These are phyloP conservation scores for Callitettix versicolor DNA, from an alignment of 1,140 invertebrate genomes.

Conservation along the genomic window DNA sequence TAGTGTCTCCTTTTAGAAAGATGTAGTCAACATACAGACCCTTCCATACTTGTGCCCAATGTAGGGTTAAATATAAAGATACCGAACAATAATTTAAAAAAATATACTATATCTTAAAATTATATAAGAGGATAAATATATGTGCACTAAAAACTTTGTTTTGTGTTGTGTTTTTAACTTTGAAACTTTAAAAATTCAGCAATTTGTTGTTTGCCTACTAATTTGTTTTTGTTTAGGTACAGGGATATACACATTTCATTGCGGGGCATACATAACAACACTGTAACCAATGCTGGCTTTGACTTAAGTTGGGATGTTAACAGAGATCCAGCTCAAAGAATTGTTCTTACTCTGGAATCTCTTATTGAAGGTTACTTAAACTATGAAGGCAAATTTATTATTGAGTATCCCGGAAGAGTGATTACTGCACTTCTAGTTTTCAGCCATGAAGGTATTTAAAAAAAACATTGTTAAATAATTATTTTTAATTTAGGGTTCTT, in stretches of 20 bases:
- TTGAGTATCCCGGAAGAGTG: conserved; percentile 61
- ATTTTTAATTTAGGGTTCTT: no score
- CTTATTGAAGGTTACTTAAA: conserved; percentile 40
- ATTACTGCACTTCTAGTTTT: conserved; percentile 35
- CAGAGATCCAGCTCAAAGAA: conserved; percentile 59
- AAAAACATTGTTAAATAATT: not conserved
- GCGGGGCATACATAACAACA: conserved; percentile 41
- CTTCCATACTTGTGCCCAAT: no score
- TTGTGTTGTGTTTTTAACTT: no score
- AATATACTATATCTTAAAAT: no score
- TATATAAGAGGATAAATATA: no score
- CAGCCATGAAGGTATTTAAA: conserved; percentile 11
- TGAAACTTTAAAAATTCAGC: no score
- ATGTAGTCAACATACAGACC: no score
- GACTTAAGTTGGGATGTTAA: conserved; percentile 75
- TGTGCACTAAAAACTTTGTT: no score
- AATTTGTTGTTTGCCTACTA: not conserved
- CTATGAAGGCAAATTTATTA: conserved; percentile 44
- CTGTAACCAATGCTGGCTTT: conserved; percentile 49
- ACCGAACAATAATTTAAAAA: no score
- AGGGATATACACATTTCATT: conserved; percentile 58
- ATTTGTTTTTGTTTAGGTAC: conserved; percentile 38
- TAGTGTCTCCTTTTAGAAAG: no score
- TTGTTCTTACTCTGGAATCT: conserved; percentile 43
- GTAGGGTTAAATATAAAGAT: no score